A percentile compares a stretch with the other conserved stretches of the same genome.
Evolutionary conservation across 2,888 invertebrate species (phyloP).

Genomic region (Cantharis lateralis): DNA sequence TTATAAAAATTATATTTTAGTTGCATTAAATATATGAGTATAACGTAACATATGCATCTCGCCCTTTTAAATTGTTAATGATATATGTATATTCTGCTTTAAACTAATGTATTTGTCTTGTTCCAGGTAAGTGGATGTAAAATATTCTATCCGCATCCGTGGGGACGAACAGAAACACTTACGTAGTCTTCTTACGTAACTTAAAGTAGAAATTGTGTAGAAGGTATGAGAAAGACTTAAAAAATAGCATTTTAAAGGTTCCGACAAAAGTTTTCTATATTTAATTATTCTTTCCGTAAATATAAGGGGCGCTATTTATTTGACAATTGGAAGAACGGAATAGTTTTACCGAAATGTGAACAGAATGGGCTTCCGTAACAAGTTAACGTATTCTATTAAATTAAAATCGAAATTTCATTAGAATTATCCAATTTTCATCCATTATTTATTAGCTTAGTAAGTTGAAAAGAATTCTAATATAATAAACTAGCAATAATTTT

Average conservation of each 20-base stretch:
- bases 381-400: neutral
- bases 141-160: constrained; percentile 33
- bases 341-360: neutral
- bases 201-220: constrained; percentile 14
- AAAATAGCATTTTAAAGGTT: constrained; percentile 18
- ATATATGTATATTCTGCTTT: constrained; percentile 33
- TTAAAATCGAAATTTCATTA: neutral
- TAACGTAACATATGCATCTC: constrained; percentile 8
- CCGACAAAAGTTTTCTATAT: constrained; percentile 3
- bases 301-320: neutral
- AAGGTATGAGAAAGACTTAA: constrained; percentile 19
- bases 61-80: constrained; percentile 25
- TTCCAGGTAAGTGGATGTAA: constrained; percentile 40
- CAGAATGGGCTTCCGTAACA: neutral
- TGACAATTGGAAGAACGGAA: neutral
- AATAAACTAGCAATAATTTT: neutral
- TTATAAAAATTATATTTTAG: neutral
- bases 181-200: constrained; percentile 31
- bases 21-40: neutral
- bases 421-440: neutral
- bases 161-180: constrained; percentile 29
- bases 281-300: constrained; percentile 11
- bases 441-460: neutral
- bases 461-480: neutral
- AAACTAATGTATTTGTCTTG: constrained; percentile 42